Percentiles rank a stretch among this genome's conserved stretches.
Conservation (phyloP, 23 tunicate species). For the Trididemnum nubilum region DNA sequence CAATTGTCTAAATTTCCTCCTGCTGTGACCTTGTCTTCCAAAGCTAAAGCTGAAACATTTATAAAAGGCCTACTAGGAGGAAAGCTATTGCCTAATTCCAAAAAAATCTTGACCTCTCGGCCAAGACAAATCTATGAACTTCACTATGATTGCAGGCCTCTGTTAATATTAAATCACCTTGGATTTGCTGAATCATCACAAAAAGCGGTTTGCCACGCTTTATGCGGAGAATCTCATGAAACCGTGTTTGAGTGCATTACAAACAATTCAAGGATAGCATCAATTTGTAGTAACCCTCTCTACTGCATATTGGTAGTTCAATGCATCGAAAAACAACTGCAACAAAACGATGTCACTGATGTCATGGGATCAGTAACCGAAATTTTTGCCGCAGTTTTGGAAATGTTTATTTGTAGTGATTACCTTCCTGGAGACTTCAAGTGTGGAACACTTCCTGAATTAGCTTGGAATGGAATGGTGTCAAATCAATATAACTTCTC, state of each 20-base stretch:
- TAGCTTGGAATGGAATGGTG: neutral
- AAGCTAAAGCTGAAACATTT: neutral
- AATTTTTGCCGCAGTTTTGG: neutral
- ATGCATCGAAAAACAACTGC: neutral
- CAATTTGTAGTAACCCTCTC: neutral
- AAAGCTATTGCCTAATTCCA: slow-evolving; percentile 3
- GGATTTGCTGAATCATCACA: neutral
- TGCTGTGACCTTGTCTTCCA: neutral
- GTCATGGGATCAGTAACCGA: neutral
- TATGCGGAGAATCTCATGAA: neutral
- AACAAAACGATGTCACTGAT: neutral
- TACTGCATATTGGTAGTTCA: neutral
- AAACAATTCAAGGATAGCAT: neutral
- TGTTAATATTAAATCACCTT: neutral
- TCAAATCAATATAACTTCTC: neutral
- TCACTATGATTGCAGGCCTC: neutral
- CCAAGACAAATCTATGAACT: neutral
- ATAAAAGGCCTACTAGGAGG: neutral
- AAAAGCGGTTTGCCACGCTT: neutral
- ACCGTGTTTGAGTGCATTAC: neutral
- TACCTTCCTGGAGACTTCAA: neutral
- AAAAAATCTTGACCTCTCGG: slow-evolving; percentile 4
- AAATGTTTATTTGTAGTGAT: neutral
- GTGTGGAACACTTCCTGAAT: neutral
- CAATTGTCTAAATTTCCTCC: neutral